Percentiles rank a stretch among this genome's conserved stretches.
These are phyloP conservation scores for Oenanthe melanoleuca DNA, from an alignment of 2,113 vertebrate genomes.

Conservation along the genomic window DNA sequence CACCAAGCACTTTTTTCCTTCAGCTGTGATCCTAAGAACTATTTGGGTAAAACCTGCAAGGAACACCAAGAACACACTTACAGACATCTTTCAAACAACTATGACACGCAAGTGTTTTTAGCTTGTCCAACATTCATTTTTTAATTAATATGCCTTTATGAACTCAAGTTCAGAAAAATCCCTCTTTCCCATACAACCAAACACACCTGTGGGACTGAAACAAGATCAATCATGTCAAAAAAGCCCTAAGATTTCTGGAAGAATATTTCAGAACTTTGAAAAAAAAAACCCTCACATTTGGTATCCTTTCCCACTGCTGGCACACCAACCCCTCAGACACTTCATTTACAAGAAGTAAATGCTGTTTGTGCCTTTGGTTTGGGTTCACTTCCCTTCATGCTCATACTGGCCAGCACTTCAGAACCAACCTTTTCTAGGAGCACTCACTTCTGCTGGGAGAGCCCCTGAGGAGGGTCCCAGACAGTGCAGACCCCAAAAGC, in stretches of 20 bases:
- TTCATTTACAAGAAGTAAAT: too few species aligned
- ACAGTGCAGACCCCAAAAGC: not conserved
- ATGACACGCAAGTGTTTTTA: not conserved
- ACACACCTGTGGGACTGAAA: not conserved
- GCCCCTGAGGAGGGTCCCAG: not conserved
- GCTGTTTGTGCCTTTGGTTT: not conserved
- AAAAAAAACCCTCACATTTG: accelerated
- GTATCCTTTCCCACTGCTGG: not conserved
- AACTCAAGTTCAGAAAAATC: not conserved
- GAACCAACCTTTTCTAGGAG: accelerated
- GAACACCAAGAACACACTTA: not conserved
- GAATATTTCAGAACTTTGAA: not conserved
- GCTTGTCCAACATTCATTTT: not conserved
- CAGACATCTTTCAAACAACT: not conserved
- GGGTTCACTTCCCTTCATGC: accelerated
- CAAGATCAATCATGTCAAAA: not conserved
- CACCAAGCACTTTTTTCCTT: not conserved
- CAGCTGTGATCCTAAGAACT: not conserved
- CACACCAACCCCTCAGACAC: not conserved
- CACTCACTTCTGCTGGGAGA: too few species aligned
- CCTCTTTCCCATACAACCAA: not conserved
- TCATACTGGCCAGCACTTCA: not conserved
- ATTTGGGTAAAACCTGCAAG: not conserved
- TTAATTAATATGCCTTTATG: not conserved
- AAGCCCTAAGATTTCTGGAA: not conserved